These are phyloP conservation scores for Rotaria sp. DNA, from an alignment of 2,888 invertebrate genomes.

Conservation along the genomic window DNA sequence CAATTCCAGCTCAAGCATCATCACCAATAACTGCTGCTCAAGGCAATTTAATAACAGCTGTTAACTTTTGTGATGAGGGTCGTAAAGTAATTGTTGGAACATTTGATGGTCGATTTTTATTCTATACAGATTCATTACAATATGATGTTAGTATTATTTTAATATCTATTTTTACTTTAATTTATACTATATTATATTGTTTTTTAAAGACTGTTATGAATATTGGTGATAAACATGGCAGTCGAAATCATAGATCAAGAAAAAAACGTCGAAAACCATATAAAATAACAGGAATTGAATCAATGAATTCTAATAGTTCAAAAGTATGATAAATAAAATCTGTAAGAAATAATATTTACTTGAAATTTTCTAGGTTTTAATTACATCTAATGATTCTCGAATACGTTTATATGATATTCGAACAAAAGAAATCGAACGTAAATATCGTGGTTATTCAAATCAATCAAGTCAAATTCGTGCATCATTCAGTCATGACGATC, in stretches of 20 bases:
- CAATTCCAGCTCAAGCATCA: slow-evolving; percentile 67
- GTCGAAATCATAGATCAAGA: not conserved
- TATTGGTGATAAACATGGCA: slow-evolving; percentile 20
- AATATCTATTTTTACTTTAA: not conserved
- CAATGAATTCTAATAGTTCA: slow-evolving; percentile 80
- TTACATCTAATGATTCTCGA: slow-evolving; percentile 93
- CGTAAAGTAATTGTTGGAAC: slow-evolving; percentile 96
- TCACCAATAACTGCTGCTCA: slow-evolving; percentile 61
- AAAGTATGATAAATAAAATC: slow-evolving; percentile 59
- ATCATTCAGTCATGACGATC: slow-evolving; percentile 82
- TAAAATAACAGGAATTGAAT: slow-evolving; percentile 89
- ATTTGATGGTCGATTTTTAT: slow-evolving; percentile 94
- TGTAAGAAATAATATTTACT: not conserved
- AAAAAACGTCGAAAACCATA: slow-evolving; percentile 29
- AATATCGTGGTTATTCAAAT: slow-evolving; percentile 85
- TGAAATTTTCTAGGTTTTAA: slow-evolving; percentile 63
- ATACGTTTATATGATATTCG: slow-evolving; percentile 88
- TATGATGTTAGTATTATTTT: slow-evolving; percentile 55
- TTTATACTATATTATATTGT: slow-evolving; percentile 13
- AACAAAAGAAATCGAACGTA: slow-evolving; percentile 86
- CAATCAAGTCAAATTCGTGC: slow-evolving; percentile 93
- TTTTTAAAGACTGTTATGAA: not conserved
- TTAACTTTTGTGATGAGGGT: slow-evolving; percentile 92
- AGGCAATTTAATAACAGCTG: slow-evolving; percentile 85
- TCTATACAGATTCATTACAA: slow-evolving; percentile 70